phyloP scores from a whole-genome alignment of 2,888 invertebrate species.

The Tridacna gigas region DNA sequence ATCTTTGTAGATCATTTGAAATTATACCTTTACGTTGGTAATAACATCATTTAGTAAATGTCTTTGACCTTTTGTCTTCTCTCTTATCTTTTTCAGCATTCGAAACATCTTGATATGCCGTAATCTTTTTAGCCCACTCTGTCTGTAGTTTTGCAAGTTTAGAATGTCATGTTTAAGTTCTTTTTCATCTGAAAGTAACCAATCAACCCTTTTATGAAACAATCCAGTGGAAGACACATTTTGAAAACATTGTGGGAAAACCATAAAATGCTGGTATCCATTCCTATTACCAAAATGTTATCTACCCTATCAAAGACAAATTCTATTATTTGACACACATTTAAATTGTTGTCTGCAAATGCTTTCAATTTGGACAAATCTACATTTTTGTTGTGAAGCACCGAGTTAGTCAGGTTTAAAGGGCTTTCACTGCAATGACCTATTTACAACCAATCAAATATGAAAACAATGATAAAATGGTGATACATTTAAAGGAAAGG shows the following conservation, averaged over 20 bases:
- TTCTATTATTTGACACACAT: background rate
- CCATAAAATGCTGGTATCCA: no score
- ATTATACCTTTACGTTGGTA: constrained; percentile 75
- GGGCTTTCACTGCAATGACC: no score
- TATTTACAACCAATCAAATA: no score
- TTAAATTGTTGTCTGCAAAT: background rate
- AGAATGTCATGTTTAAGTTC: constrained; percentile 88
- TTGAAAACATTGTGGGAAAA: background rate
- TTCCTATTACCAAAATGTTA: background rate
- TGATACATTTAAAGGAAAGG: no score
- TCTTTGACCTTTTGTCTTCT: constrained; percentile 86
- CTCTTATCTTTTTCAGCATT: constrained; percentile 88
- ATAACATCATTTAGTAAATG: constrained; percentile 80
- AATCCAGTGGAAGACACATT: background rate
- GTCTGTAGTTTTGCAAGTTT: constrained; percentile 87
- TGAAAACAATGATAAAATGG: no score
- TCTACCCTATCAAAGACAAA: background rate
- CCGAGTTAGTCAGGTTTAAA: no score
- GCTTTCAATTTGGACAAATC: no score
- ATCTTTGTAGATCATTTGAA: no score
- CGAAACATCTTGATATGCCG: constrained; percentile 89
- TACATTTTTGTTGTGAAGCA: no score
- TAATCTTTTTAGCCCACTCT: constrained; percentile 90
- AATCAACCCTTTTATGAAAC: background rate
- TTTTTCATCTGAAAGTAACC: constrained; percentile 85